Evolutionary conservation across 2,113 vertebrate species (phyloP).

Genomic region (Grallaria varia): DNA sequence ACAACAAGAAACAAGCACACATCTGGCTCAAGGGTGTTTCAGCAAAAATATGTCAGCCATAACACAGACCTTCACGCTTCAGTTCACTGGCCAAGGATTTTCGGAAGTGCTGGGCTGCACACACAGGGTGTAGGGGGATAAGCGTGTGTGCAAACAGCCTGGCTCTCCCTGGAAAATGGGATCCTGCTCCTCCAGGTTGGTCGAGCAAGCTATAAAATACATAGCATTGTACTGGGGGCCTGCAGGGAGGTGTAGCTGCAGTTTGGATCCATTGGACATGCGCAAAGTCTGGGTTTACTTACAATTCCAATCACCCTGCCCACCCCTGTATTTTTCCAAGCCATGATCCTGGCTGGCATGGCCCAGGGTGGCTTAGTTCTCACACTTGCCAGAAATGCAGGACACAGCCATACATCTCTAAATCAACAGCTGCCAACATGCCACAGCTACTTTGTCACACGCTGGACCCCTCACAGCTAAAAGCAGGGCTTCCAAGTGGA

Average conservation of each 20-base stretch:
- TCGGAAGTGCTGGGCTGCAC: accelerated
- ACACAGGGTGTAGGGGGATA: neutral
- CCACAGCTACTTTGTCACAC: constrained; percentile 4
- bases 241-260: neutral
- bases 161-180: neutral
- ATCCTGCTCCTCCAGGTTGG: neutral
- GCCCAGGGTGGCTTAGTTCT: neutral
- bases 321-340: neutral
- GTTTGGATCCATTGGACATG: neutral
- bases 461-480: neutral
- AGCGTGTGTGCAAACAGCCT: accelerated
- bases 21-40: neutral
- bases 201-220: neutral
- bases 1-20: neutral
- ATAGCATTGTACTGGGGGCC: accelerated
- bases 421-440: neutral
- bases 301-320: neutral
- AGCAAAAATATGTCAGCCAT: neutral
- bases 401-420: constrained; percentile 8
- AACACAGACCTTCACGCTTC: neutral
- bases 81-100: neutral
- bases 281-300: neutral
- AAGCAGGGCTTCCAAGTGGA: neutral
- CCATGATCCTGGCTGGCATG: neutral
- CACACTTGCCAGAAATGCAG: neutral